Base-by-base conservation (phyloP, 2,113 vertebrate species). In the Syngnathus typhle region DNA sequence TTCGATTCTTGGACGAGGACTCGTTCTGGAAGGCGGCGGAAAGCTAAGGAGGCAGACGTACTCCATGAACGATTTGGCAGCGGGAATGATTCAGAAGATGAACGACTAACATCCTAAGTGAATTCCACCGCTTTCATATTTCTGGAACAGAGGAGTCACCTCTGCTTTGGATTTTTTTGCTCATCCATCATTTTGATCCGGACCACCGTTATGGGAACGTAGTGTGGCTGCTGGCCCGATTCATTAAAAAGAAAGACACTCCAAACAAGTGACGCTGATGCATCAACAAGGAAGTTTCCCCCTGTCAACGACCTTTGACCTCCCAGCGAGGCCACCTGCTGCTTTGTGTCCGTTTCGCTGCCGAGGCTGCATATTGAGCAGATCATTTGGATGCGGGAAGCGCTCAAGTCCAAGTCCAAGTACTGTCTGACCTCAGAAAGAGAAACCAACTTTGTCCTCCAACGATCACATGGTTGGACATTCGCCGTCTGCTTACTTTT, bases 401-500 rank as follows among this genome's bases (percentile, higher is more conserved):
- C 11, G 16, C 1, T 13, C 10, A 44, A 12, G 11, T 3, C 46
- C 7, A 6, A 2, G 16, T 7, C 47, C 9, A 19, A 18, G 47
- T 18, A 49, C 18, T 1, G 18, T 49, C 47, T 49, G 49, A 51
- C 19, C 49, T 51, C 7, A 8, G 5, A 46, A 46, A 12, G 0
- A 46, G 12, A 46, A 43, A 43, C 9, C 11, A 11, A 43, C 7
- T 43, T 43, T 43, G 41, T 43, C 11, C 27, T 32, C 27, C 27
- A 32, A 32, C 27, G 27, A 3, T 32, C 2, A 32, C 27, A 32
- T 32, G 27, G 2, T 32, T 32, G 3, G 27, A 32, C 27, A 32
- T 32, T 32, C 2, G 27, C 27, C 27, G 49, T 52, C 19, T 54
- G n/a, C 84, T 90, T 91, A 98, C 97, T 92, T 99, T 99, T 74